Evolutionary conservation across 2,888 invertebrate species (phyloP).

Genomic region (Polydrusus cervinus): DNA sequence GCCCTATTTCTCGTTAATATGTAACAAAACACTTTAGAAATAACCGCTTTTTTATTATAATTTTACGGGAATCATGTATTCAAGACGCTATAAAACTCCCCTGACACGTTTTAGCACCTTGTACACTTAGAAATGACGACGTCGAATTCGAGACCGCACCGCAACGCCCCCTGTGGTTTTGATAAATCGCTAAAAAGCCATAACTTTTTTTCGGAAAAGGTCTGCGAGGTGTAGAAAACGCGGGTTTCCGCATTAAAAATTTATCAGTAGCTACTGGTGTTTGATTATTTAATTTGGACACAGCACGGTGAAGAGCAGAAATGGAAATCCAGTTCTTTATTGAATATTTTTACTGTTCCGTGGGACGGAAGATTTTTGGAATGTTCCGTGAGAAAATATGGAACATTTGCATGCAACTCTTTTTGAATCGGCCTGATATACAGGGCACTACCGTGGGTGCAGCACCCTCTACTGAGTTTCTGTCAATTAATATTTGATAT

Average conservation of each 20-base stretch:
- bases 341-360: too few species aligned
- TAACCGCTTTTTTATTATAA: slow-evolving; percentile 20
- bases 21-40: not conserved
- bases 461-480: too few species aligned
- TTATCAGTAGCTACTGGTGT: slow-evolving; percentile 17
- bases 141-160: not conserved
- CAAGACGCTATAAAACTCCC: slow-evolving; percentile 1
- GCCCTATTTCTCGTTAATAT: not conserved
- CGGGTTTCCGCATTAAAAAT: slow-evolving; percentile 27
- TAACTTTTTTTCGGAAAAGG: slow-evolving; percentile 22
- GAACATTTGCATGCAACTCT: too few species aligned
- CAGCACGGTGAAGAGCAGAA: not conserved
- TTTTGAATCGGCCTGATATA: too few species aligned
- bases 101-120: slow-evolving; percentile 16
- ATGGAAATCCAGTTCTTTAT: not conserved
- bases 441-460: too few species aligned
- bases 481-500: too few species aligned
- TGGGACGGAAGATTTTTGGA: too few species aligned
- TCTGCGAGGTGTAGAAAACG: slow-evolving; percentile 26
- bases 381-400: too few species aligned
- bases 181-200: slow-evolving; percentile 29
- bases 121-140: not conserved
- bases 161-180: not conserved
- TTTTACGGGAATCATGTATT: slow-evolving; percentile 12
- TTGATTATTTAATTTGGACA: slow-evolving; percentile 9